Evolutionary conservation across 2,888 invertebrate genomes (phyloP), one percentile per base, ranked within the genome.

Genomic region (Calliopum simillimum): DNA sequence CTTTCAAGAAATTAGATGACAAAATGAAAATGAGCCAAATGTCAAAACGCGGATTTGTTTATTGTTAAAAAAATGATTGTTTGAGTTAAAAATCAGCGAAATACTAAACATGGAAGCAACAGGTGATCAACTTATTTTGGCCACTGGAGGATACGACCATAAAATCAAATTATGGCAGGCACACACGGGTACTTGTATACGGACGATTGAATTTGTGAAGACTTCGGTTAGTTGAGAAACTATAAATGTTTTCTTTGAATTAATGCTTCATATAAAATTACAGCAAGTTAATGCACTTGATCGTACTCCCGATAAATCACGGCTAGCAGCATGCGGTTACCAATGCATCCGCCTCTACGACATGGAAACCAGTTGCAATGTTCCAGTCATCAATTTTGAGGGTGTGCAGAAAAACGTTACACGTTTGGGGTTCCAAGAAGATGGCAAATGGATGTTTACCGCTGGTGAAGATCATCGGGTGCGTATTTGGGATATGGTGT

Each of bases 81-180:
- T 25, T 25, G 5, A 25, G 25, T 5, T 5, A 5, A 5, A 25
- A 25, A 25, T 25, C 25, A 25, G 25, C 25, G 3, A 25, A 33
- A 4, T 33, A 33, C 33, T 6, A 33, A 33, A 8, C 5, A 82
- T 82, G 80, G 86, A 84, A 73, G 85, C 86, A 74, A 87, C 86
- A 73, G 83, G 87, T 58, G 90, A 94, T 70, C 92, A 94, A 84
- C 93, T 97, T 44, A 93, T 97, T 74, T 88, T 98, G 77, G 97
- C 95, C 14, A 98, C 98, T 4, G 98, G 96, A 68, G 97, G 98
- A 68, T 99, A 99, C 85, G 99, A 99, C 86, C 97, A 98, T 83
- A 96, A 97, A 2, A 97, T 99, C 69, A 95, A 97, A 86, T 89
- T 99, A 81, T 99, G 99, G 99, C 95, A 98, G 86, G 96, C 98